These are phyloP conservation scores for Oreohelix idahoensis DNA, from an alignment of 1,140 invertebrate species.

Conservation along the genomic window DNA sequence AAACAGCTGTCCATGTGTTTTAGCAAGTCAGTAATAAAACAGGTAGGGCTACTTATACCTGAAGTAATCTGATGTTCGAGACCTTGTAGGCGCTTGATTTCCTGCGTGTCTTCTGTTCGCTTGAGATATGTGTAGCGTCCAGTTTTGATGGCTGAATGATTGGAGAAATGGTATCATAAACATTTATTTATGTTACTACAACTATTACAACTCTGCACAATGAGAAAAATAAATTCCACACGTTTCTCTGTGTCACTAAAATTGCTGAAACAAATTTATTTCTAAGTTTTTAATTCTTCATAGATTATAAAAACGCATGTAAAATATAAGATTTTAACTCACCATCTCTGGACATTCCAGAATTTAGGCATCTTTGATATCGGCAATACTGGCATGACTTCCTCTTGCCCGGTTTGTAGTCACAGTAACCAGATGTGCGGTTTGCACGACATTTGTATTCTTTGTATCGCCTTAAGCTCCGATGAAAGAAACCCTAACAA, in stretches of 20 bases:
- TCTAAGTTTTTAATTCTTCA: no score
- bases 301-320: no score
- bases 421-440: constrained; percentile 52
- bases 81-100: background rate
- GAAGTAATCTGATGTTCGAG: background rate
- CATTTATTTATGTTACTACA: no score
- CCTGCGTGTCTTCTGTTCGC: constrained; percentile 32
- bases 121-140: constrained; percentile 47
- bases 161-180: no score
- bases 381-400: constrained; percentile 66
- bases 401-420: constrained; percentile 59
- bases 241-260: no score
- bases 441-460: constrained; percentile 61
- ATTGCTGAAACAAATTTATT: no score
- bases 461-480: constrained; percentile 60
- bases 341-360: constrained; percentile 72
- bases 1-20: no score
- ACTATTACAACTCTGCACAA: no score
- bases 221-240: no score
- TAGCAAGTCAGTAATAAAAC: no score
- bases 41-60: background rate
- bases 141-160: constrained; percentile 47
- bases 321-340: no score
- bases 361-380: constrained; percentile 63
- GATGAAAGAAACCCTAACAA: constrained; percentile 67